A percentile compares a stretch with the other conserved stretches of the same genome.
Evolutionary conservation across 1,140 invertebrate species (phyloP).

Genomic region (Zaprionus gabonicus): DNA sequence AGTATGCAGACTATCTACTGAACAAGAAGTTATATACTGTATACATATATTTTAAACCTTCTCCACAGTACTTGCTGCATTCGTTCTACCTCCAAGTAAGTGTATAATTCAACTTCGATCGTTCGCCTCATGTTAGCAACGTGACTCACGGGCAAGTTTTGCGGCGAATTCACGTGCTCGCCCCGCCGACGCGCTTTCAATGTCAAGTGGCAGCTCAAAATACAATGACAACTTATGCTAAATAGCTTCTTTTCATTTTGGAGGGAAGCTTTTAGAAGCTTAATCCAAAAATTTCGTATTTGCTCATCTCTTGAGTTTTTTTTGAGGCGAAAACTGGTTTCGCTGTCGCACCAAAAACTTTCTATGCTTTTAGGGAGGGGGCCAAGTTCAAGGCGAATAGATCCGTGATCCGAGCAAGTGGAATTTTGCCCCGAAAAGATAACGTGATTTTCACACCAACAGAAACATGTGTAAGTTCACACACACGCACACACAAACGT

Average conservation of each 20-base stretch:
- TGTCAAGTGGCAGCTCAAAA: conserved; percentile 55
- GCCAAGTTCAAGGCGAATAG: conserved; percentile 44
- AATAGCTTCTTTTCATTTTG: conserved; percentile 13
- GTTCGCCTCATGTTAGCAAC: neutral
- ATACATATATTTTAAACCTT: too few relatives aligned
- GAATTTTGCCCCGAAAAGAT: conserved; percentile 34
- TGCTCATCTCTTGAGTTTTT: conserved; percentile 30
- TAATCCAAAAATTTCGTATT: conserved; percentile 16
- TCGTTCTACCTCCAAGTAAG: neutral
- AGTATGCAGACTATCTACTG: too few relatives aligned
- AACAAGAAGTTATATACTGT: too few relatives aligned
- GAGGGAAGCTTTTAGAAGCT: conserved; percentile 13
- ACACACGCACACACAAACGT: neutral
- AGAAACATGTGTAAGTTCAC: conserved; percentile 20
- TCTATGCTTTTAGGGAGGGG: conserved; percentile 19
- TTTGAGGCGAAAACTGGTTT: conserved; percentile 25
- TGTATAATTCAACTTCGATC: neutral
- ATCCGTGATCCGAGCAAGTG: conserved; percentile 22
- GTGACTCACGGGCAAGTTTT: conserved; percentile 36
- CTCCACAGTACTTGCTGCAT: too few relatives aligned
- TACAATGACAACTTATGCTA: conserved; percentile 30
- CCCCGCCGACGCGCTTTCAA: conserved; percentile 52
- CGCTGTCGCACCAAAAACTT: conserved; percentile 33
- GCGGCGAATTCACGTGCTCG: conserved; percentile 51
- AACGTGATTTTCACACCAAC: conserved; percentile 29